A percentile compares a stretch with the other conserved stretches of the same genome.
Evolutionary conservation across 2,888 invertebrate species (phyloP).

Genomic region (Aleiodes alternator): DNA sequence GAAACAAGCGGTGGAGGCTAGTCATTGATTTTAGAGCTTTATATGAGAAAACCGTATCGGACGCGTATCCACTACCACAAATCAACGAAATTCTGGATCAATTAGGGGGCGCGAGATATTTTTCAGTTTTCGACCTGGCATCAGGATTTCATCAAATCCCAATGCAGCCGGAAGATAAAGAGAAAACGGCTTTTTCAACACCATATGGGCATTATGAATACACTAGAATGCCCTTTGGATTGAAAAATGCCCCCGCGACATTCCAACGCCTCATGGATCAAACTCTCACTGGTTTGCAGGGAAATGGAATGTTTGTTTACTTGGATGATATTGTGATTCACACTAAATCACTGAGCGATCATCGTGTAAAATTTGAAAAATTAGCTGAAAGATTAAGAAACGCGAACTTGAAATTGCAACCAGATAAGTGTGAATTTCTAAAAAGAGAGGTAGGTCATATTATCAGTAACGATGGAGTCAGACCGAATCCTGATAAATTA

Average conservation of each 20-base stretch:
- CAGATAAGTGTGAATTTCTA: slow-evolving; percentile 48
- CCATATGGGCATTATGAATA: too few relatives aligned
- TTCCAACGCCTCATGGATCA: slow-evolving; percentile 64
- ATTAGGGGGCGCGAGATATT: too few relatives aligned
- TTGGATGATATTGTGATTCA: slow-evolving; percentile 34
- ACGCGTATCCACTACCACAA: too few relatives aligned
- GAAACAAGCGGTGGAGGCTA: too few relatives aligned
- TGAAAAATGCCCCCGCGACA: too few relatives aligned
- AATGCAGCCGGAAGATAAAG: slow-evolving; percentile 50
- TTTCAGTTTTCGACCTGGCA: slow-evolving; percentile 60
- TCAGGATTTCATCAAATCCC: slow-evolving; percentile 61
- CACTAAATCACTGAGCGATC: background rate
- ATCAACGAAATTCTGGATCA: too few relatives aligned
- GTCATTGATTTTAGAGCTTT: too few relatives aligned
- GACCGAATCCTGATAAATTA: slow-evolving; percentile 45
- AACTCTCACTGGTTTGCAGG: slow-evolving; percentile 54
- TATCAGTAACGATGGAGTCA: slow-evolving; percentile 46
- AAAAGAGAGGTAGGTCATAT: slow-evolving; percentile 38
- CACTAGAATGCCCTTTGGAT: slow-evolving; percentile 61
- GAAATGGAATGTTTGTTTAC: slow-evolving; percentile 16
- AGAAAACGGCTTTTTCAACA: slow-evolving; percentile 61
- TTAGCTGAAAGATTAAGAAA: too few relatives aligned
- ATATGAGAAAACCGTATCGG: too few relatives aligned
- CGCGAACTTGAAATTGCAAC: slow-evolving; percentile 37
- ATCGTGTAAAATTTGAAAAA: slow-evolving; percentile 34